Percentiles rank a stretch among this genome's conserved stretches.
These are phyloP conservation scores for Onychorhynchus coronatus DNA, from an alignment of 2,113 vertebrate genomes.

Conservation along the genomic window DNA sequence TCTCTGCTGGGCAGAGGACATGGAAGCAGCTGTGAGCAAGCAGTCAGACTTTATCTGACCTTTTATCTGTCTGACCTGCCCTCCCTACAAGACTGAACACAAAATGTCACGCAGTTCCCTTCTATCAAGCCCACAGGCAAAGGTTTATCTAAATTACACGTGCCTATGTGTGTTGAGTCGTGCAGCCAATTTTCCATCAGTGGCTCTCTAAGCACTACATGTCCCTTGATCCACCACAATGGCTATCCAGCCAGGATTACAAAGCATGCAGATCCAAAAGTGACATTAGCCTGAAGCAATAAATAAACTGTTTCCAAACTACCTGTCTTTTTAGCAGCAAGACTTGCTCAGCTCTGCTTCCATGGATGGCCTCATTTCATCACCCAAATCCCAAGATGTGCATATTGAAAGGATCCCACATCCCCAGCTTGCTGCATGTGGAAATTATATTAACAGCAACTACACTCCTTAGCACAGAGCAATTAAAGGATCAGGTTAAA, in stretches of 20 bases:
- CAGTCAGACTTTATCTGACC: constrained; percentile 13
- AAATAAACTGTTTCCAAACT: not conserved
- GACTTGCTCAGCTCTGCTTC: not conserved
- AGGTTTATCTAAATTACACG: not conserved
- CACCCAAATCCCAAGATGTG: rapidly evolving
- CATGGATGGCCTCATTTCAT: not conserved
- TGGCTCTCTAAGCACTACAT: not conserved
- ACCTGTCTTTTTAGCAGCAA: not conserved
- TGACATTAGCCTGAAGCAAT: not conserved
- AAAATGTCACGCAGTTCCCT: not conserved
- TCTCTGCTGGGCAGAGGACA: not conserved
- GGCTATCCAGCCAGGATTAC: not conserved
- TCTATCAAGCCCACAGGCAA: not conserved
- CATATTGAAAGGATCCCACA: rapidly evolving
- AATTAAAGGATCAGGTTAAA: not conserved
- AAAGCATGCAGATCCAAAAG: not conserved
- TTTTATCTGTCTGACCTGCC: not conserved
- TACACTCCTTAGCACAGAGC: not conserved
- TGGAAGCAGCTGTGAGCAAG: rapidly evolving
- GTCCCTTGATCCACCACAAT: not conserved
- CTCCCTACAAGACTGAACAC: not conserved
- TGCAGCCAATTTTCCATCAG: not conserved
- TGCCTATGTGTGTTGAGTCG: not conserved
- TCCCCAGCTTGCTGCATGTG: not conserved
- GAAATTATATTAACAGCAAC: not conserved